Percentiles rank a stretch among this genome's conserved stretches.
Evolutionary conservation across 2,888 invertebrate species (phyloP).

Genomic region (Apamea epomidion): DNA sequence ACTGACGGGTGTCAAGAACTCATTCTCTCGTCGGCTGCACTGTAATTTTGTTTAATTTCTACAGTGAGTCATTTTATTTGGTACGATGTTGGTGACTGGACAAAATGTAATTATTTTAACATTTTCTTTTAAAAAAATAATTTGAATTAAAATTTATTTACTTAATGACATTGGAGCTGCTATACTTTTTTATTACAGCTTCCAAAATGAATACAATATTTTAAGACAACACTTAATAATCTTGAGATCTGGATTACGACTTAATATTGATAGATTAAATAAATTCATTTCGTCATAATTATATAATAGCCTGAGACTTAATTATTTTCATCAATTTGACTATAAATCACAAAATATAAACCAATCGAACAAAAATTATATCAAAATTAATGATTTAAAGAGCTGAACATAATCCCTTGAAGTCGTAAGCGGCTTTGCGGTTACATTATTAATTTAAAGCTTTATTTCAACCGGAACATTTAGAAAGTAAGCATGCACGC

Average conservation of each 20-base stretch:
- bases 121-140: background rate
- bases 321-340: background rate
- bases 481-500: conserved; percentile 24
- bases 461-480: conserved; percentile 22
- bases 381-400: conserved; percentile 2
- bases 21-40: background rate
- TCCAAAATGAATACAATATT: background rate
- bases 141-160: background rate
- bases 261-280: too few relatives aligned
- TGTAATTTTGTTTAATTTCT: background rate
- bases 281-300: background rate
- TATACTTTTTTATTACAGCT: background rate
- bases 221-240: too few relatives aligned
- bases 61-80: background rate
- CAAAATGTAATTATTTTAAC: background rate
- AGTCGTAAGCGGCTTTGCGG: background rate
- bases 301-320: background rate
- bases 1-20: background rate
- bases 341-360: conserved; percentile 13
- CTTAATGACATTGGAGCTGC: background rate
- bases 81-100: too few relatives aligned
- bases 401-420: background rate
- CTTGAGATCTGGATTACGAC: too few relatives aligned
- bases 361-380: background rate
- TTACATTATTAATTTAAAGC: conserved; percentile 1